A percentile compares a stretch with the other conserved stretches of the same genome.
Evolutionary conservation across 2,797 vertebrate species (phyloP).

Genomic region (Brachyrhaphis roseni): DNA sequence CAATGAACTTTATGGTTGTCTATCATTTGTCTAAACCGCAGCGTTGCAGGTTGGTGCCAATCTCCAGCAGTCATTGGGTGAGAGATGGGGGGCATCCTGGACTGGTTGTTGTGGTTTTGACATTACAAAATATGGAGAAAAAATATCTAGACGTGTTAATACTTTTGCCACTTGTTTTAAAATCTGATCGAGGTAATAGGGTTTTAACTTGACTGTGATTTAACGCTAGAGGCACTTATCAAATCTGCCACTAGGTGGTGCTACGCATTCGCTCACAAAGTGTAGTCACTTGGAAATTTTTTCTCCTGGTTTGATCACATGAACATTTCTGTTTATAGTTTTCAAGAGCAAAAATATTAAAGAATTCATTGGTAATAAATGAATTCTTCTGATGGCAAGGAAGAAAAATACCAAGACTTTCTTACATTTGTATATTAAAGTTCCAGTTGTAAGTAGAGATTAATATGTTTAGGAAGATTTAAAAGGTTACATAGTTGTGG

Average conservation of each 20-base stretch:
- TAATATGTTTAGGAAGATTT: background rate
- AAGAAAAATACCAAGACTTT: background rate
- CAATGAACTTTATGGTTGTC: background rate
- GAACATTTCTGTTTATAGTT: background rate
- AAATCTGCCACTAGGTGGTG: slow-evolving; percentile 66
- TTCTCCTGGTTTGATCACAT: background rate
- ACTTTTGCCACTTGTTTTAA: background rate
- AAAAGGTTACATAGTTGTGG: background rate
- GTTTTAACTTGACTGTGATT: slow-evolving; percentile 31
- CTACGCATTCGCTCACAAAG: slow-evolving; percentile 29
- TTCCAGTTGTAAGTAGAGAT: background rate
- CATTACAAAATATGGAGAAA: background rate
- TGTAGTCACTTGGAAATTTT: background rate
- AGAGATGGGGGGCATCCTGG: background rate
- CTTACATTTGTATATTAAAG: background rate
- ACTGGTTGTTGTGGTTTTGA: background rate
- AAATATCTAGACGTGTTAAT: background rate
- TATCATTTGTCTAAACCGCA: background rate
- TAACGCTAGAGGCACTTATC: slow-evolving; percentile 10
- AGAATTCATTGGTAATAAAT: background rate
- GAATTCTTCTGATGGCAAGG: no score
- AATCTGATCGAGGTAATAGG: slow-evolving; percentile 28
- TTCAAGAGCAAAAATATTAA: background rate
- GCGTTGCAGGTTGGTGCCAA: background rate
- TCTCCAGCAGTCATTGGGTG: background rate